Evolutionary conservation across 2,113 vertebrate species (phyloP).

Genomic region (Lethenteron camtschaticum): DNA sequence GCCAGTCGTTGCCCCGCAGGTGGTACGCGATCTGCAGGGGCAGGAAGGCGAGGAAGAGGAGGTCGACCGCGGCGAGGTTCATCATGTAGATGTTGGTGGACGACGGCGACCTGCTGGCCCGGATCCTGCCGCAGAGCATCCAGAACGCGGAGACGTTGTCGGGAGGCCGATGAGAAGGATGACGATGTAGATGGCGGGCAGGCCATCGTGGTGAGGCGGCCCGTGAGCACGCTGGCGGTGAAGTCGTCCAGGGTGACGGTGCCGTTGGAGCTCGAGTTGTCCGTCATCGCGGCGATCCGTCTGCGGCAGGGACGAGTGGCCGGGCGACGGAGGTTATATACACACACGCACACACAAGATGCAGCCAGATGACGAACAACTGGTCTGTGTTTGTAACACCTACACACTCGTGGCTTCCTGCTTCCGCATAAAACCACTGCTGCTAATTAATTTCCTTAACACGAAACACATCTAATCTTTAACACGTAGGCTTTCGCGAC

Average conservation of each 20-base stretch:
- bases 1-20: conserved; percentile 44
- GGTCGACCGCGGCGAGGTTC: conserved; percentile 43
- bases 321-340: too few species aligned
- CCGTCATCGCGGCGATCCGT: too few species aligned
- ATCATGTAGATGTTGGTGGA: conserved; percentile 42
- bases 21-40: conserved; percentile 52
- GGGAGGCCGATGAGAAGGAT: conserved; percentile 38
- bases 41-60: conserved; percentile 32
- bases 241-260: conserved; percentile 12
- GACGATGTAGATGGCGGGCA: conserved; percentile 34
- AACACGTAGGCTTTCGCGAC: too few species aligned
- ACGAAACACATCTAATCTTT: too few species aligned
- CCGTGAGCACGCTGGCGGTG: conserved; percentile 13
- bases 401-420: too few species aligned
- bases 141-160: conserved; percentile 40
- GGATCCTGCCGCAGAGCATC: conserved; percentile 33
- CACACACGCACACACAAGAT: too few species aligned
- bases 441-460: too few species aligned
- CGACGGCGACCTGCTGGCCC: conserved; percentile 12
- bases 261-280: accelerated
- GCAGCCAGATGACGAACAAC: too few species aligned
- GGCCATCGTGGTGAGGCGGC: conserved; percentile 19
- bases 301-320: too few species aligned
- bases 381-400: too few species aligned
- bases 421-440: too few species aligned